phyloP scores from a whole-genome alignment of 2,888 invertebrate genomes.

The Metopia argyrocephala region DNA sequence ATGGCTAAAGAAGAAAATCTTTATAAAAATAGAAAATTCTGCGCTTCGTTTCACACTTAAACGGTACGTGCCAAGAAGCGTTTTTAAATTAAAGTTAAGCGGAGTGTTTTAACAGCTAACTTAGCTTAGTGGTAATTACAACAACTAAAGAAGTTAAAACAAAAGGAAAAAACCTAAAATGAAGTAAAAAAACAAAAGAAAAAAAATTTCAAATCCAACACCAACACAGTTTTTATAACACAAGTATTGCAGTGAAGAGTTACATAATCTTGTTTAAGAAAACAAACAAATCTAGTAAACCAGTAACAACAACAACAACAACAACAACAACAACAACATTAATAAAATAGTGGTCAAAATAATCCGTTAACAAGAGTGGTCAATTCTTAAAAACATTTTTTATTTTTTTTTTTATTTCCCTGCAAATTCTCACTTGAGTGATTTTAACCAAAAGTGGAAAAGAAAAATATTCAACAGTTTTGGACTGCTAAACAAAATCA shows the following conservation, averaged over 20 bases:
- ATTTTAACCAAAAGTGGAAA: conserved; percentile 70
- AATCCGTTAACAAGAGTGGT: conserved; percentile 61
- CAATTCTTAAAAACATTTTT: conserved; percentile 47
- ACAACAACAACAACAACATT: conserved; percentile 16
- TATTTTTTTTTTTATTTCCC: conserved; percentile 68
- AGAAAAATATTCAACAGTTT: conserved; percentile 8
- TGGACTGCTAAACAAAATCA: no score
- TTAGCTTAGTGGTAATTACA: no score
- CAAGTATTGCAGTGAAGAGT: conserved; percentile 55
- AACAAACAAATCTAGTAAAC: conserved; percentile 33
- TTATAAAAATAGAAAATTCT: conserved; percentile 74
- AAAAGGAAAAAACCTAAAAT: conserved; percentile 22
- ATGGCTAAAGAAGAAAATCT: conserved; percentile 63
- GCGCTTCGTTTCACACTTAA: conserved; percentile 77
- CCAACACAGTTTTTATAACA: not conserved
- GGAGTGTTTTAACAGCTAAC: conserved; percentile 21
- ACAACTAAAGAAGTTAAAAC: conserved; percentile 27
- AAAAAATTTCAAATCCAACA: not conserved
- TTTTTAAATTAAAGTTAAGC: conserved; percentile 44
- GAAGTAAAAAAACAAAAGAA: conserved; percentile 5
- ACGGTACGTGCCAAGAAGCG: conserved; percentile 70
- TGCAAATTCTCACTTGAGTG: conserved; percentile 76
- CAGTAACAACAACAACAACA: conserved; percentile 23
- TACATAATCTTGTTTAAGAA: conserved; percentile 61
- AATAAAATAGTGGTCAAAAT: conserved; percentile 51